phyloP scores from a whole-genome alignment of 2,113 vertebrate species.

The Syrrhaptes paradoxus region DNA sequence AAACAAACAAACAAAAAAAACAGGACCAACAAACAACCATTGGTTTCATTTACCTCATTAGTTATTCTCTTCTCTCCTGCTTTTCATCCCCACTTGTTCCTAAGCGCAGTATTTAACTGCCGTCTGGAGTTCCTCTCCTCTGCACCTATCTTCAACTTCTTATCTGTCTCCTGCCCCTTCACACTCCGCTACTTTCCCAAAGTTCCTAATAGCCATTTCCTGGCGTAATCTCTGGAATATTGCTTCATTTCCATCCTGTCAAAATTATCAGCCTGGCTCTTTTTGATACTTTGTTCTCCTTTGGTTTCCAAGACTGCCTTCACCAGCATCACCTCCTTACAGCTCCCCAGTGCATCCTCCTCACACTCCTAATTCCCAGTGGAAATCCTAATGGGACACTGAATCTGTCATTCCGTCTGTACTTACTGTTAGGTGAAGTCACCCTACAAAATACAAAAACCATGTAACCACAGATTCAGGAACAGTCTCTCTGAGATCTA shows the following conservation, averaged over 20 bases:
- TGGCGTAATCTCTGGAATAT: not conserved
- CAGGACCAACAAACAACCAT: not conserved
- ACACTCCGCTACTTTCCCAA: not conserved
- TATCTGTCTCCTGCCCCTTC: not conserved
- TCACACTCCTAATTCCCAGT: not conserved
- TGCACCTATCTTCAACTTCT: not conserved
- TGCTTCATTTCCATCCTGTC: slow-evolving; percentile 4
- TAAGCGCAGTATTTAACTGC: not conserved
- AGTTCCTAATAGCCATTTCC: not conserved
- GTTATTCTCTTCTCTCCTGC: not conserved
- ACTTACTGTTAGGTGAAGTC: not conserved
- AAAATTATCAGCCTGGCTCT: not conserved
- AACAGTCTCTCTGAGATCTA: not conserved
- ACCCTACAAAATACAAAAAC: not conserved
- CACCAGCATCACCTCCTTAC: not conserved
- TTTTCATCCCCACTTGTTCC: not conserved
- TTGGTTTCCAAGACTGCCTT: not conserved
- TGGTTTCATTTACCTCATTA: not conserved
- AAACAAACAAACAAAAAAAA: not conserved
- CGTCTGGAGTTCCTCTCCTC: not conserved
- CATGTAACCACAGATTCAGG: not conserved
- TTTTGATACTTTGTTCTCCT: not conserved
- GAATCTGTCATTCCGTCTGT: not conserved
- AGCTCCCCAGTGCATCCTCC: not conserved
- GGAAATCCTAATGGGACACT: not conserved